phyloP scores from a whole-genome alignment of 2,113 vertebrate species.

The Donacobius atricapilla region DNA sequence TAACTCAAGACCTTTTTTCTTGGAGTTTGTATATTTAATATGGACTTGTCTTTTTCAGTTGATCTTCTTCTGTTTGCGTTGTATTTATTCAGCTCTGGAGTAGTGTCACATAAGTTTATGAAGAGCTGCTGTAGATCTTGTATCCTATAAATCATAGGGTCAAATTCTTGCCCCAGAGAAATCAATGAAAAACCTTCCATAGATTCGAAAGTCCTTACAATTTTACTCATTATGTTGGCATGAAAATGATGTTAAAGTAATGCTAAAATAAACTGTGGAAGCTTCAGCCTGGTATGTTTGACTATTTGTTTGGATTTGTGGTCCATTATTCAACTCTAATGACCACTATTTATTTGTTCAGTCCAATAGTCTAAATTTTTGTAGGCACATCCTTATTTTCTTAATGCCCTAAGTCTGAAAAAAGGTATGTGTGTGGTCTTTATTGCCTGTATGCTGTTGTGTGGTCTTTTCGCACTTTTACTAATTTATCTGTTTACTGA shows the following conservation, averaged over 20 bases:
- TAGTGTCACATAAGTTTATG: not conserved
- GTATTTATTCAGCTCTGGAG: not conserved
- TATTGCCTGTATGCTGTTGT: not conserved
- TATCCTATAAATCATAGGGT: not conserved
- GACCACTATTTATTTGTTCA: constrained; percentile 59
- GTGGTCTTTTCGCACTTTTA: not conserved
- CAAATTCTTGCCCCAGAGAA: constrained; percentile 4
- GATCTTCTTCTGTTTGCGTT: not conserved
- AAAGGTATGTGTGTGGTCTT: constrained; percentile 35
- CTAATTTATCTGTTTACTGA: constrained; percentile 42
- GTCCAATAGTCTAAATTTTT: constrained; percentile 14
- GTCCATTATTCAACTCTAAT: constrained; percentile 40
- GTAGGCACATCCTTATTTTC: constrained; percentile 38
- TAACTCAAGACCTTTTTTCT: not conserved
- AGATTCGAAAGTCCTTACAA: not conserved
- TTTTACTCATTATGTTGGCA: constrained; percentile 4
- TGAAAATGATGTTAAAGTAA: not conserved
- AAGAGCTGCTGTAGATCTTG: not conserved
- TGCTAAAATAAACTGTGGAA: constrained; percentile 40
- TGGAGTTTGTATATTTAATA: not conserved
- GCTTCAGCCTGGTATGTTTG: not conserved
- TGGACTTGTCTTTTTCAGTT: not conserved
- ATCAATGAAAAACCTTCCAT: constrained; percentile 7
- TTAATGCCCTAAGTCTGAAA: not conserved
- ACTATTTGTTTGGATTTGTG: constrained; percentile 48